Conservation (phyloP, 2,797 vertebrate genomes). For the Brachyalestes nurse region DNA sequence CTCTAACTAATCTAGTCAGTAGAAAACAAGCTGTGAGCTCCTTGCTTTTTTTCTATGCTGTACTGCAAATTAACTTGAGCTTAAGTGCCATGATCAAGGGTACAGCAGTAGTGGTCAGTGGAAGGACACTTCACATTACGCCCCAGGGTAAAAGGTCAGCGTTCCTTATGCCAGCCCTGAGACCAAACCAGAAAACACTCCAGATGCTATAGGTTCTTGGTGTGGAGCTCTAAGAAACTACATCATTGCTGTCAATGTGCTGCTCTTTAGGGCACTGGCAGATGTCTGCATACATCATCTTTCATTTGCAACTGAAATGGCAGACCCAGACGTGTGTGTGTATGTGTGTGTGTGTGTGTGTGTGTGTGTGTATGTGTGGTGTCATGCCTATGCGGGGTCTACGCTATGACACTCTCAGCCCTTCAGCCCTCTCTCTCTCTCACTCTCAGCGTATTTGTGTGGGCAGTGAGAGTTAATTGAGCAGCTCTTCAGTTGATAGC, state of each 20-base stretch:
- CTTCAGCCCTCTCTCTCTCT: constrained; percentile 4
- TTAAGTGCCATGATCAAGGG: not conserved
- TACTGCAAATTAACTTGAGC: not conserved
- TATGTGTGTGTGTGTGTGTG: constrained; percentile 7
- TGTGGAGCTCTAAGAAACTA: not conserved
- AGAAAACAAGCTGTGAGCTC: not conserved
- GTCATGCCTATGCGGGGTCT: constrained; percentile 6
- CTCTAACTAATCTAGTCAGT: not conserved
- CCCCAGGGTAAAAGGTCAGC: constrained; percentile 9
- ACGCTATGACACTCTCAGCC: constrained; percentile 9
- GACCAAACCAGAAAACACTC: constrained; percentile 13
- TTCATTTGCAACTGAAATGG: constrained; percentile 17
- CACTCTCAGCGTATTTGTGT: constrained; percentile 28
- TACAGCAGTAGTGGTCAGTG: constrained; percentile 12
- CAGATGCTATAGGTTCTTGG: not conserved
- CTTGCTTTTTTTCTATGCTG: not conserved
- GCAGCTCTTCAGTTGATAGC: constrained; percentile 53
- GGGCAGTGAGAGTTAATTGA: constrained; percentile 57
- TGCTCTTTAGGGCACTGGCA: constrained; percentile 17
- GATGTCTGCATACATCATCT: constrained; percentile 11
- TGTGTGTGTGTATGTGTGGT: constrained; percentile 16
- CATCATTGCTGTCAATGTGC: not conserved
- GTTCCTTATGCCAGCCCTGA: constrained; percentile 16
- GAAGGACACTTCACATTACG: constrained; percentile 5
- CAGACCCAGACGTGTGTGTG: not conserved